These are phyloP conservation scores for Nomada lathburiana DNA, from an alignment of 2,888 invertebrate species.

Conservation along the genomic window DNA sequence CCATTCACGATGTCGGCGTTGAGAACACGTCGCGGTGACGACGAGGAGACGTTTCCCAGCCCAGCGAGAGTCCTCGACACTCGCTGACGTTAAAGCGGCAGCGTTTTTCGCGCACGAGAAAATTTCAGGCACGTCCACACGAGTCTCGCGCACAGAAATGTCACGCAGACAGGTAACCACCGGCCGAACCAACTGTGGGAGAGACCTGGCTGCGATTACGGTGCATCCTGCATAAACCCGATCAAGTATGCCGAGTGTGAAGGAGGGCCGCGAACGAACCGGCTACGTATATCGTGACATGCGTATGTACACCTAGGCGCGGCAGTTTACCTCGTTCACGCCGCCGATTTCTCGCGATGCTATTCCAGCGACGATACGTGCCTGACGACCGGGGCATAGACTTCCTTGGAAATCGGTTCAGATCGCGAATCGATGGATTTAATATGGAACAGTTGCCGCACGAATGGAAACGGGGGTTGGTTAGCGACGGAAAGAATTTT, in stretches of 20 bases:
- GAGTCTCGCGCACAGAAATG: conserved; percentile 54
- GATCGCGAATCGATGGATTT: background rate
- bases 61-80: conserved; percentile 8
- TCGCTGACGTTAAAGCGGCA: background rate
- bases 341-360: conserved; percentile 68
- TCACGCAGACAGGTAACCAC: conserved; percentile 23
- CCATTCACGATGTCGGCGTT: background rate
- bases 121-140: conserved; percentile 65
- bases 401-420: conserved; percentile 1
- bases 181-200: conserved; percentile 52
- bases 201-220: conserved; percentile 71
- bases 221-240: conserved; percentile 77
- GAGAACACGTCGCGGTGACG: background rate
- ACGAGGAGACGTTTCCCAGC: conserved; percentile 7
- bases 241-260: conserved; percentile 79
- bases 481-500: no score
- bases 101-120: conserved; percentile 40
- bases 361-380: conserved; percentile 9
- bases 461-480: no score
- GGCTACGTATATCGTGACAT: conserved; percentile 73
- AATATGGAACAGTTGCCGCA: background rate
- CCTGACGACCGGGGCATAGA: background rate
- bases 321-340: conserved; percentile 75
- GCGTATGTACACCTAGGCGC: conserved; percentile 75
- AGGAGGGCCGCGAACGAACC: conserved; percentile 71